Evolutionary conservation across 2,113 vertebrate genomes (phyloP).

Genomic region (Crocuta crocuta): DNA sequence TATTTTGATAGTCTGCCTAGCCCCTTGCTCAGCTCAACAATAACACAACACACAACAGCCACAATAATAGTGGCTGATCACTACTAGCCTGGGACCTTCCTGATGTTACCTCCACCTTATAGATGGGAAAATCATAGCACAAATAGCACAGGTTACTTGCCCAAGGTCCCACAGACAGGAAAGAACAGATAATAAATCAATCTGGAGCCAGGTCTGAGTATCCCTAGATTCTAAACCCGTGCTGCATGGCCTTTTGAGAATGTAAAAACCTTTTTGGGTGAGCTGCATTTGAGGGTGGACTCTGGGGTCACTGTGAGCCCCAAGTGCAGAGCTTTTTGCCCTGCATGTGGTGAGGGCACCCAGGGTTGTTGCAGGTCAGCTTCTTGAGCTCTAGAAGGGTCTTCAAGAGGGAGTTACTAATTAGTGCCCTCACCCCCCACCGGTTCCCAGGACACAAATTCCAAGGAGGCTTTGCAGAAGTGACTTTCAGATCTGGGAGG

Average conservation of each 20-base stretch:
- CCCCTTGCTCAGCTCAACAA: neutral
- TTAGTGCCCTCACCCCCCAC: fast-evolving
- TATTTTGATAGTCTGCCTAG: neutral
- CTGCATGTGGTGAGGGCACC: neutral
- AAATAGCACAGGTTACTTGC: neutral
- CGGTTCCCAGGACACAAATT: neutral
- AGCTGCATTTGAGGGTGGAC: neutral
- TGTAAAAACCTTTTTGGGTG: neutral
- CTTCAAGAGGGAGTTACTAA: neutral
- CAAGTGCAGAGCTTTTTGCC: neutral
- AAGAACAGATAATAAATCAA: neutral
- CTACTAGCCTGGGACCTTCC: neutral
- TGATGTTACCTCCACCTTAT: neutral
- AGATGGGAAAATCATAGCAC: neutral
- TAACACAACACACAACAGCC: neutral
- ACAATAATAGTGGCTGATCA: neutral
- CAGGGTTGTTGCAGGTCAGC: neutral
- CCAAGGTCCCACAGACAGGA: neutral
- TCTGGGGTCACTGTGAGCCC: neutral
- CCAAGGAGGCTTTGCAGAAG: neutral
- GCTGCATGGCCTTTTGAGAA: neutral
- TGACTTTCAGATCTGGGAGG: neutral
- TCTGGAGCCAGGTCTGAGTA: neutral
- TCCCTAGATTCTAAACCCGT: neutral
- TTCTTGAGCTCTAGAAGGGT: neutral